Conservation (phyloP, 2,888 invertebrate genomes). For the Crioceris asparagi region DNA sequence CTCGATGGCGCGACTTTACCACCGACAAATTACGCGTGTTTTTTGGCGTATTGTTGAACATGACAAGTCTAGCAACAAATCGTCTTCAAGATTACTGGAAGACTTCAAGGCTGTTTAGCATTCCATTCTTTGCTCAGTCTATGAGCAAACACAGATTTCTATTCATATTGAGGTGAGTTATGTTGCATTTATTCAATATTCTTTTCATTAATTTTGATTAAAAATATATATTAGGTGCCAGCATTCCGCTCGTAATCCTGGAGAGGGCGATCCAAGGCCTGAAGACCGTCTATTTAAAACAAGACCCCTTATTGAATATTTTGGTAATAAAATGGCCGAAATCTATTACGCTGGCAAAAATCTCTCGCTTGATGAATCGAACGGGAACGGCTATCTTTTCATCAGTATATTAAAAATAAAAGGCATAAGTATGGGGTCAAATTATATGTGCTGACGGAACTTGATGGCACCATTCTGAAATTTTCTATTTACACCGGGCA, state of each 20-base stretch:
- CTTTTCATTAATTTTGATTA: too few relatives aligned
- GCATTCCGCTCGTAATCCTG: constrained; percentile 8
- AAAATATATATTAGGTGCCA: constrained; percentile 13
- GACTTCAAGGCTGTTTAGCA: background rate
- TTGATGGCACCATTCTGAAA: constrained; percentile 21
- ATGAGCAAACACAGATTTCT: constrained; percentile 1
- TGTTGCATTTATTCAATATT: too few relatives aligned
- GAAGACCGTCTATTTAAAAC: constrained; percentile 21
- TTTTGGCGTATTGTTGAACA: too few relatives aligned
- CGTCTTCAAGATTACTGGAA: too few relatives aligned
- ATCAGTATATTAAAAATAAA: background rate
- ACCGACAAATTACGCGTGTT: too few relatives aligned
- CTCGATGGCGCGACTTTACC: too few relatives aligned
- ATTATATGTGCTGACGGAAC: constrained; percentile 15
- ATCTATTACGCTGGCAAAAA: constrained; percentile 19
- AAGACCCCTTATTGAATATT: constrained; percentile 28
- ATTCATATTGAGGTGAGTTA: too few relatives aligned
- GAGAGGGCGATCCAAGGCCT: constrained; percentile 5
- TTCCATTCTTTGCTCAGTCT: background rate
- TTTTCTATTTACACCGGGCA: constrained; percentile 25
- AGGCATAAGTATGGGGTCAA: too few relatives aligned
- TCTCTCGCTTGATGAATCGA: constrained; percentile 8
- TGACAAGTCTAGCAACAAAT: too few relatives aligned
- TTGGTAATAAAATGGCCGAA: constrained; percentile 17
- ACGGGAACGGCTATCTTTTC: background rate